A percentile compares a stretch with the other conserved stretches of the same genome.
These are phyloP conservation scores for Drosophila barbarae DNA, from an alignment of 2,888 invertebrate genomes.

Conservation along the genomic window DNA sequence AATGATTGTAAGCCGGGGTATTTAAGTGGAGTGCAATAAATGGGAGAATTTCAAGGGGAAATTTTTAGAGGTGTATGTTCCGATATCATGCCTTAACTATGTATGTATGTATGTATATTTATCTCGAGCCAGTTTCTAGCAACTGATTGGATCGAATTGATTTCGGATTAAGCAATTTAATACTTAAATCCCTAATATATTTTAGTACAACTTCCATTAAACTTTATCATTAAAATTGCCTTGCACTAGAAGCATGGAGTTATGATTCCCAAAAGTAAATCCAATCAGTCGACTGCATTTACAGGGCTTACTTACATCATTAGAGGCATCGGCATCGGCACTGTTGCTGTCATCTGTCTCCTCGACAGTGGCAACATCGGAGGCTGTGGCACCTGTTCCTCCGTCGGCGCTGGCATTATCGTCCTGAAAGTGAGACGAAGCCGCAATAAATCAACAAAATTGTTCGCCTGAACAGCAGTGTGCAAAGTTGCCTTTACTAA, in stretches of 20 bases:
- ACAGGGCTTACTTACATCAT: constrained; percentile 49
- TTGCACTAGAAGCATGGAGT: background rate
- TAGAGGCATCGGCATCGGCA: constrained; percentile 45
- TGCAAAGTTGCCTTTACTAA: constrained; percentile 52
- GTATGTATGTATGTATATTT: background rate
- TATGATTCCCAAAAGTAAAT: background rate
- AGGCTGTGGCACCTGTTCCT: background rate
- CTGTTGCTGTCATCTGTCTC: constrained; percentile 61
- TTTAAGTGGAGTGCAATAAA: constrained; percentile 8
- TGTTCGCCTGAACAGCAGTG: constrained; percentile 43
- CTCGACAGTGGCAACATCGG: constrained; percentile 15
- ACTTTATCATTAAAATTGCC: background rate
- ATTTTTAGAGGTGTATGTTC: constrained; percentile 5
- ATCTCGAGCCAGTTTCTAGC: background rate
- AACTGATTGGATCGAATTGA: constrained; percentile 12
- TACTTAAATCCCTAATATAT: background rate
- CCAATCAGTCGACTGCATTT: constrained; percentile 12
- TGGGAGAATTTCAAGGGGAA: constrained; percentile 17
- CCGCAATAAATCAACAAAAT: constrained; percentile 60
- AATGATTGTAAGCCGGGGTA: constrained; percentile 26
- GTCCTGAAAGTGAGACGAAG: constrained; percentile 69
- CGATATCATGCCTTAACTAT: background rate
- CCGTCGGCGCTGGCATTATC: constrained; percentile 51
- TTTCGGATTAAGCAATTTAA: background rate
- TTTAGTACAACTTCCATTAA: background rate